Evolutionary conservation across 1,140 invertebrate species (phyloP), one percentile per base, ranked within the genome.

Genomic region (Nymphalis io): DNA sequence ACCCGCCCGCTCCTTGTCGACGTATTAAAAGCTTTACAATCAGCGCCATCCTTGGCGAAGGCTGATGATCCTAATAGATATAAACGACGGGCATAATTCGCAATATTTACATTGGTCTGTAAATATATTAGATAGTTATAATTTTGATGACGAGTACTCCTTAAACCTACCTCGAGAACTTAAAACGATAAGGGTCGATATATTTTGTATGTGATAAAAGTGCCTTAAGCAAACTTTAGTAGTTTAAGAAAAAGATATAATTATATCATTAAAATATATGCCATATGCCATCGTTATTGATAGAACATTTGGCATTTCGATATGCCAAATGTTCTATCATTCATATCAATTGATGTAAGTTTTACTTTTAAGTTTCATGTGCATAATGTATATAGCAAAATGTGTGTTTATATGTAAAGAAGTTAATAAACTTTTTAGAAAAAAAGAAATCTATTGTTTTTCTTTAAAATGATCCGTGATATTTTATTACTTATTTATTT

Each of bases 21-120:
- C 73, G 85, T 20, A 57, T 91, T 10, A 91, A 91, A 69, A 91
- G 84, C 60, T 91, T 91, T 66, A 90, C 89, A n/a, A 91, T 91
- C 57, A 90, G 89, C 63, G 87, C 89, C 21, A 75, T 91, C 12
- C 81, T 91, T 27, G 89, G 88, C 1, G 89, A 91, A 81, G 87
- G 89, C 59, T 91, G 83, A 91, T 55, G 12, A 10, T 15, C 27
- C 10, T 21, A n/a, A 20, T 5, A 57, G 2, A 27, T 40, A 48
- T 16, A 21, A 61, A 20, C 18, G 10, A 39, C 66, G 72, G 72
- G 74, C 73, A 71, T 60, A 15, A 74, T 68, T 44, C 46, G 67
- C 72, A 76, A 76, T 79, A 79, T 75, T 78, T 74, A 77, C 60
- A 68, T 71, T 67, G 48, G 27, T 61, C 51, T 72, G 70, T 72